Evolutionary conservation across 2,113 vertebrate genomes (phyloP), one percentile per base, ranked within the genome.

Genomic region (Muntiacus muntjak): DNA sequence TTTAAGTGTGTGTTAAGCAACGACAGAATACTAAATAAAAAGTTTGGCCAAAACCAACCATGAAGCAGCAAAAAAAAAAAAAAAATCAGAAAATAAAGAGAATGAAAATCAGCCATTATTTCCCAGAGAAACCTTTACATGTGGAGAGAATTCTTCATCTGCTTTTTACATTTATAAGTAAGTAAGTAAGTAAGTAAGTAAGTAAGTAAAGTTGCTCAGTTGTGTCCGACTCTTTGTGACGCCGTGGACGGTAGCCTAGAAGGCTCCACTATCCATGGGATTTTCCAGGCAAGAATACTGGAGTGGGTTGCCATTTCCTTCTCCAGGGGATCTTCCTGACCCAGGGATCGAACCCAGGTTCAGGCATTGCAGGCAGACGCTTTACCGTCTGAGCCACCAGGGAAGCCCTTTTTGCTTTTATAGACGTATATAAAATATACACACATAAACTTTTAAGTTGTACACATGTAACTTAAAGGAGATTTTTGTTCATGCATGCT

Each of bases 31-130:
- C 98, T 98, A 98, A 98, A 98, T 98, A 97, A 98, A 97, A 98
- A 98, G 97, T 94, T 98, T 99, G 98, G 98, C 95, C 98, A 97
- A 13, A 99, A 98, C 98, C 98, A 98, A 99, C 99, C 99, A 98
- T 99, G 99, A 99, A 99, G 99, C 99, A 99, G 97, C 99, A 98
- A 99, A 98, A 50, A 50, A 14, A 47, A 47, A 47, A 50, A 50
- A 50, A 67, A 89, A 47, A 52, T 26, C 7, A 60, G 62, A 60
- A 94, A 57, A 93, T 50, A 62, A 71, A 94, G 62, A 45, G 33
- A 57, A 40, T 87, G 40, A 74, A 81, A 88, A 55, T 10, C 17
- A 57, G 3, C 25, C 55, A 64, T 81, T 91, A 87, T 81, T 79
- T 97, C 67, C 62, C 30, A 71, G 67, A 60, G 52, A 84, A 92